These are phyloP conservation scores for Macrosteles quadrilineatus DNA, from an alignment of 1,140 invertebrate genomes.

Conservation along the genomic window DNA sequence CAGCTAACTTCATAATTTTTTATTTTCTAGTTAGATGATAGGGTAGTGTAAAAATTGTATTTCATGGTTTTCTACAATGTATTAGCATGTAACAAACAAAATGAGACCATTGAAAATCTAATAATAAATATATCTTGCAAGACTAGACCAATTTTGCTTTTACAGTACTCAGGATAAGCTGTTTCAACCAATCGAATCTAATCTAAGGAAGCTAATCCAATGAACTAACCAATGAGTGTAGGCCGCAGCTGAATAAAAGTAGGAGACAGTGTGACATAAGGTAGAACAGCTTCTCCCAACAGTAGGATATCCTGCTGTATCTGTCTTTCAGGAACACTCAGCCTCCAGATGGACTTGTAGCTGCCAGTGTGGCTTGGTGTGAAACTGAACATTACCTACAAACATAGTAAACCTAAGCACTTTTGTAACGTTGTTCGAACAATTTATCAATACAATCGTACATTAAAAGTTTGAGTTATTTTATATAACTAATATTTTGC, in stretches of 20 bases:
- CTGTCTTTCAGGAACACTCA: neutral
- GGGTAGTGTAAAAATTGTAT: no score
- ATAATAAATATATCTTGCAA: no score
- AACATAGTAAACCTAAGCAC: neutral
- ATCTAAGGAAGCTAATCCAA: no score
- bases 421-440: neutral
- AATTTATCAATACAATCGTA: neutral
- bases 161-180: no score
- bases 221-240: neutral
- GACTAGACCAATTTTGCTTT: no score
- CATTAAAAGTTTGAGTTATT: neutral
- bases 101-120: no score
- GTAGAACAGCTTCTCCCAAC: neutral
- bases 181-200: no score
- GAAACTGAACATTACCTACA: slow-evolving; percentile 5
- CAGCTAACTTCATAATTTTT: no score
- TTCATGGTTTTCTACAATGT: no score
- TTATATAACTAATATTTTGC: neutral
- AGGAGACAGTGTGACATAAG: neutral
- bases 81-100: no score
- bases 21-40: no score
- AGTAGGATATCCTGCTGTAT: neutral
- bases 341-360: neutral
- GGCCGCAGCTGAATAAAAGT: neutral
- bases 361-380: neutral